These are phyloP conservation scores for Nemurella pictetii DNA, from an alignment of 2,888 invertebrate species.

Conservation along the genomic window DNA sequence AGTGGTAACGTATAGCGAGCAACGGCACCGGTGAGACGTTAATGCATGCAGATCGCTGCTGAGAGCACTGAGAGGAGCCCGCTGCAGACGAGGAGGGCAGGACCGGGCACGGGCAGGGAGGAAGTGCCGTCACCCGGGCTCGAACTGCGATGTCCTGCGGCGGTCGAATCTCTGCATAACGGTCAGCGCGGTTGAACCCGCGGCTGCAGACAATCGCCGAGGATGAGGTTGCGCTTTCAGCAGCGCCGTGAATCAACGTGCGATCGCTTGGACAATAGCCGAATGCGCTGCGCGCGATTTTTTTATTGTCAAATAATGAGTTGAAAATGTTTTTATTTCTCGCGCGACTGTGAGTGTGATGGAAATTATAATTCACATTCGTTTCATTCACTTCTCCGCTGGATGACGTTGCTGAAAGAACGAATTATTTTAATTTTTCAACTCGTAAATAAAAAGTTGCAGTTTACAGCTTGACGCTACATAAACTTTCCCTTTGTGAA, in stretches of 20 bases:
- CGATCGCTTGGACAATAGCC: neutral
- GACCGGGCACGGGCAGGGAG: neutral
- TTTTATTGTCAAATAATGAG: neutral
- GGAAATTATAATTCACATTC: neutral
- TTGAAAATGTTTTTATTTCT: neutral
- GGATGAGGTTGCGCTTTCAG: neutral
- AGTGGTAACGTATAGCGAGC: neutral
- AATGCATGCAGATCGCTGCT: neutral
- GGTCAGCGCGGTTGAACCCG: neutral
- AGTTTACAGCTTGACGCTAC: neutral
- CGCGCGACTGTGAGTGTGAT: neutral
- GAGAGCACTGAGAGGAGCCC: too few species aligned
- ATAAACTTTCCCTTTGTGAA: neutral
- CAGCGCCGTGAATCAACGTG: neutral
- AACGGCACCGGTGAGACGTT: neutral
- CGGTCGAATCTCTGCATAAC: neutral
- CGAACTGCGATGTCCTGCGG: neutral
- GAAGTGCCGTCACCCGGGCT: neutral
- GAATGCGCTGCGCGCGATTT: neutral
- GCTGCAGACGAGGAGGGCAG: too few species aligned
- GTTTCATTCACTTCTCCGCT: neutral
- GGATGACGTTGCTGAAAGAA: neutral
- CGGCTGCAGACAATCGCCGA: neutral
- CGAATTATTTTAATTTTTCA: neutral
- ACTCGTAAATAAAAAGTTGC: constrained; percentile 2